A percentile compares a stretch with the other conserved stretches of the same genome.
These are phyloP conservation scores for Columba janthina DNA, from an alignment of 2,113 vertebrate species.

Conservation along the genomic window DNA sequence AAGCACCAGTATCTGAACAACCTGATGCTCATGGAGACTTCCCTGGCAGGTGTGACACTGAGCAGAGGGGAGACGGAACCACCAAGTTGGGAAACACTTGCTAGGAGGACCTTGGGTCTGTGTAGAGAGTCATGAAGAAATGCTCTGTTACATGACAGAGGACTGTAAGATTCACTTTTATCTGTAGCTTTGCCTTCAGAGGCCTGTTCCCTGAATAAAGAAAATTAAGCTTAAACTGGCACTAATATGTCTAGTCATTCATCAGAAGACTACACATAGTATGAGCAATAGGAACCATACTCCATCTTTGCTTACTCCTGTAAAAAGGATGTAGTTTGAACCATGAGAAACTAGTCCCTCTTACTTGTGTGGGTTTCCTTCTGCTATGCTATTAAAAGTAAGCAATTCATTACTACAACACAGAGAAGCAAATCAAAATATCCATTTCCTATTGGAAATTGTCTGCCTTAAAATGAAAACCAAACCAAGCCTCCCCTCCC, in stretches of 20 bases:
- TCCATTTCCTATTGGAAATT: slow-evolving; percentile 33
- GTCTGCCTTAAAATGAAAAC: slow-evolving; percentile 22
- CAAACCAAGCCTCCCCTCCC: neutral
- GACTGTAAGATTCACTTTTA: neutral
- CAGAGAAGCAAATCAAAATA: slow-evolving; percentile 30
- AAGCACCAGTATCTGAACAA: neutral
- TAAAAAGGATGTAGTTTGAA: neutral
- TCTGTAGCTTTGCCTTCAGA: neutral
- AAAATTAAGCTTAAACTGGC: neutral
- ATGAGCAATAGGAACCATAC: neutral
- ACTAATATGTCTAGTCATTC: neutral
- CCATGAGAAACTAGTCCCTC: neutral
- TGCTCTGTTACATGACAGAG: neutral
- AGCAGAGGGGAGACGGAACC: neutral
- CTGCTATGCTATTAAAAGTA: neutral
- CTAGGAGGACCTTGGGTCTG: neutral
- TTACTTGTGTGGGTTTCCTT: neutral
- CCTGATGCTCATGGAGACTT: neutral
- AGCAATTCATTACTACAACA: neutral
- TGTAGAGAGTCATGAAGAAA: neutral
- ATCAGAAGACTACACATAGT: neutral
- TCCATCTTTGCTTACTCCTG: neutral
- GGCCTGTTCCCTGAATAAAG: neutral
- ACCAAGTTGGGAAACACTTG: neutral
- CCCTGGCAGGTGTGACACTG: neutral